Percentiles rank a stretch among this genome's conserved stretches.
These are phyloP conservation scores for Masticophis lateralis DNA, from an alignment of 2,797 vertebrate genomes.

Conservation along the genomic window DNA sequence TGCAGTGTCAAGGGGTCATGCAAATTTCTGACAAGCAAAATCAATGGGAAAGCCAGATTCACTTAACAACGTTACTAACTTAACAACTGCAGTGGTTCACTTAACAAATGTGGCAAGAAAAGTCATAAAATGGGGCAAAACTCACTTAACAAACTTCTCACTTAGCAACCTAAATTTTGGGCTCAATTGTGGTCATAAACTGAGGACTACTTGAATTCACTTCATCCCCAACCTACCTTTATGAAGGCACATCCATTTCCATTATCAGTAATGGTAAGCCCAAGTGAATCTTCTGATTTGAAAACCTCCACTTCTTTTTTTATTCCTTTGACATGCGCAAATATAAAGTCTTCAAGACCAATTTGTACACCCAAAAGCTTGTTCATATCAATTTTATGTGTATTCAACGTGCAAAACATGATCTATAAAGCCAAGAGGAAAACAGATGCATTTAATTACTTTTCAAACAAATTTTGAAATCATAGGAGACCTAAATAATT, in stretches of 20 bases:
- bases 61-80: not conserved
- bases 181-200: not conserved
- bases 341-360: slow-evolving; percentile 97
- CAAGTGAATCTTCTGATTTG: slow-evolving; percentile 89
- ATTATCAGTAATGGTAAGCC: slow-evolving; percentile 96
- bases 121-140: not conserved
- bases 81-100: not conserved
- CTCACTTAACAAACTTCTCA: not conserved
- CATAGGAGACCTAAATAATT: not conserved
- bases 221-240: slow-evolving; percentile 77
- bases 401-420: slow-evolving; percentile 96
- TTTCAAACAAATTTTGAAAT: not conserved
- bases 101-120: not conserved
- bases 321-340: slow-evolving; percentile 89
- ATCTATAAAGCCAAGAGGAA: slow-evolving; percentile 75
- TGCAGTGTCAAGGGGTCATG: not conserved
- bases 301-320: slow-evolving; percentile 88
- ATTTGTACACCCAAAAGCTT: slow-evolving; percentile 91
- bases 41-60: not conserved
- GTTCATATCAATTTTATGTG: slow-evolving; percentile 95
- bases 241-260: slow-evolving; percentile 90
- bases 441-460: slow-evolving; percentile 37
- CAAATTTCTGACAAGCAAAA: not conserved
- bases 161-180: not conserved
- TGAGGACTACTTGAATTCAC: not conserved